Evolutionary conservation across 1,140 invertebrate genomes (phyloP).

Genomic region (Uloborus diversus): DNA sequence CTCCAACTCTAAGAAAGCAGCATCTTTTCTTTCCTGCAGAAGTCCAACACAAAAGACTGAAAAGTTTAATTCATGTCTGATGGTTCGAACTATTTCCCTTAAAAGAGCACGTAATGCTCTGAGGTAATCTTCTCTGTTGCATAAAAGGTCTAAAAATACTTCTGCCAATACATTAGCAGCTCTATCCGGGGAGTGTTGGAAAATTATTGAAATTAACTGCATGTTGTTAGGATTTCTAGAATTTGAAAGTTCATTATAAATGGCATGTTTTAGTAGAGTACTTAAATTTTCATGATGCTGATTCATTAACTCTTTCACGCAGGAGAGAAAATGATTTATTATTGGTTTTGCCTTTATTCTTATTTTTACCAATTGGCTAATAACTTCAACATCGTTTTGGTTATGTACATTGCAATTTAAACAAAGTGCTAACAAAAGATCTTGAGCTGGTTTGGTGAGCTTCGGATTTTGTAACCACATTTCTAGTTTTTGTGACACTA

Average conservation of each 20-base stretch:
- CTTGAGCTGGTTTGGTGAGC: conserved; percentile 84
- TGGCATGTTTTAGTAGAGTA: conserved; percentile 88
- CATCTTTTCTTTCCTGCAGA: conserved; percentile 71
- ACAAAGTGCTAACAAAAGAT: conserved; percentile 91
- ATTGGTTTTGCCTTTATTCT: conserved; percentile 92
- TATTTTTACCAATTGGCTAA: conserved; percentile 89
- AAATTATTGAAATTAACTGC: conserved; percentile 83
- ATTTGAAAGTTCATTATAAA: conserved; percentile 91
- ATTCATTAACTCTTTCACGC: conserved; percentile 81
- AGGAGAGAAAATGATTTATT: conserved; percentile 86
- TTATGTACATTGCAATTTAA: conserved; percentile 85
- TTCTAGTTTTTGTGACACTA: conserved; percentile 85
- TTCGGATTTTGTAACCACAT: conserved; percentile 97
- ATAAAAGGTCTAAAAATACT: conserved; percentile 79
- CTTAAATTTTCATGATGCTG: conserved; percentile 83
- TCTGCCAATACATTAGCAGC: conserved; percentile 68
- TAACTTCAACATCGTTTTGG: conserved; percentile 85
- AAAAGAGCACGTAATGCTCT: conserved; percentile 82
- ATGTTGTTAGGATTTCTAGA: conserved; percentile 95
- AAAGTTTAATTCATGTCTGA: conserved; percentile 81
- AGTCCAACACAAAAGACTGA: conserved; percentile 75
- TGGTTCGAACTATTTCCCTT: conserved; percentile 86
- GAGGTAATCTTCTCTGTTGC: conserved; percentile 90
- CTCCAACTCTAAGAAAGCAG: conserved; percentile 65
- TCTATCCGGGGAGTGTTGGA: conserved; percentile 73